Evolutionary conservation across 1,140 invertebrate species (phyloP), one percentile per base, ranked within the genome.

Genomic region (Procambarus virginalis): DNA sequence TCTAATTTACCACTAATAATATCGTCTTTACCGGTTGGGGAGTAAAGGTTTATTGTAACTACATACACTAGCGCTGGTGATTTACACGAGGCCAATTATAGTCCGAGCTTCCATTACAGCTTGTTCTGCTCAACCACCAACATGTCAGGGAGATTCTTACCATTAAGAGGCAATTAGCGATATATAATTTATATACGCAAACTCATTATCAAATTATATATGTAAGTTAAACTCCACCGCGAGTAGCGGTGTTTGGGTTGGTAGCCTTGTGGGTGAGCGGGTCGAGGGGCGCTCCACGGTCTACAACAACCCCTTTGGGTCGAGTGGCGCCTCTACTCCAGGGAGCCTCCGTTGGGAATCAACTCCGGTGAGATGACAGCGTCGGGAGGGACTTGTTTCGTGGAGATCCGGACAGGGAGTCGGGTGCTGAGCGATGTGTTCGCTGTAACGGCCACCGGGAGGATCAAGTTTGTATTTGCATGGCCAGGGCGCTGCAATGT

Each of bases 111-210:
- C 68, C 68, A 5, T 73, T 73, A 34, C 8, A 9, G 68, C n/a
- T 34, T 73, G 68, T 73, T 73, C 20, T 20, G 34, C 5, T 3
- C n/a, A 73, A 73, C 68, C 34, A 73, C 68, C 68, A 20, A 22
- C 68, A 22, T 73, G 68, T 73, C n/a, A 34, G 68, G 2, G 5
- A 8, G n/a, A 73, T 22, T 73, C 68, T 73, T 45, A 73, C 4
- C 68, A 70, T 70, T 70, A 34, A 73, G n/a, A 9, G n/a, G 68
- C 34, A 34, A 73, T 73, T 34, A 73, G 22, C 68, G n/a, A 73
- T 45, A 34, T 70, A 73, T 73, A 73, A 73, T 73, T 73, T 34
- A 70, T 73, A 34, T 22, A 73, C 68, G 68, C 17, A 73, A 73
- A 34, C 68, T 73, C 22, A 73, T 73, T 73, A 6, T 73, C n/a